These are phyloP conservation scores for Callorhinus ursinus DNA, from an alignment of 2,113 vertebrate species.

Conservation along the genomic window DNA sequence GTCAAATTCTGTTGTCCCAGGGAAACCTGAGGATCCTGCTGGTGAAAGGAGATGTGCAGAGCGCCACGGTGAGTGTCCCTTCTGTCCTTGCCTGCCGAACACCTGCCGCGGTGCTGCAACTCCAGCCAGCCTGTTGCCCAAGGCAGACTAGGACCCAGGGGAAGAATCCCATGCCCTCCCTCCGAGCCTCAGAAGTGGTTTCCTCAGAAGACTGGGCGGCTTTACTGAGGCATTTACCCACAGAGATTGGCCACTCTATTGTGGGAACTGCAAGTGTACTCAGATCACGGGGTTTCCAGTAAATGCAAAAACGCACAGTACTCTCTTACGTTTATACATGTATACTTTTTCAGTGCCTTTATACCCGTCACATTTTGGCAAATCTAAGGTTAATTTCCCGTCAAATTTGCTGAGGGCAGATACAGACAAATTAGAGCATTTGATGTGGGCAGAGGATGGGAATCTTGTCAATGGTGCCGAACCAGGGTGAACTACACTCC, in stretches of 20 bases:
- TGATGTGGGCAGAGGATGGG: neutral
- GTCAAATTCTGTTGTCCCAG: slow-evolving; percentile 71
- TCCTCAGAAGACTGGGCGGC: neutral
- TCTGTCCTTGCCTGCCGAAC: neutral
- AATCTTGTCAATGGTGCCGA: neutral
- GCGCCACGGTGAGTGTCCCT: slow-evolving; percentile 86
- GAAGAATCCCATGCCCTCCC: neutral
- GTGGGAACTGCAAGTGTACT: neutral
- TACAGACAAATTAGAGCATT: neutral
- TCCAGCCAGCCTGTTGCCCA: neutral
- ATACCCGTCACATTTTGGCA: neutral
- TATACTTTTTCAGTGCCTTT: neutral
- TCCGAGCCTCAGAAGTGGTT: neutral
- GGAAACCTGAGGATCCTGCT: slow-evolving; percentile 87
- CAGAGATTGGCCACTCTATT: neutral
- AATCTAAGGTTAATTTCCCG: neutral
- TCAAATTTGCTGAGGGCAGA: neutral
- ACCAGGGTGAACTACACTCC: neutral
- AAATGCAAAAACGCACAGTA: neutral
- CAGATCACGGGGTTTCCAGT: neutral
- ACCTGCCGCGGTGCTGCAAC: neutral
- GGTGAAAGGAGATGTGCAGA: slow-evolving; percentile 83
- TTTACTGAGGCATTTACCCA: neutral
- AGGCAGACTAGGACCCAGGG: neutral
- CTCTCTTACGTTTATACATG: neutral